These are phyloP conservation scores for Suricata suricatta DNA, from an alignment of 2,113 vertebrate genomes.

Conservation along the genomic window DNA sequence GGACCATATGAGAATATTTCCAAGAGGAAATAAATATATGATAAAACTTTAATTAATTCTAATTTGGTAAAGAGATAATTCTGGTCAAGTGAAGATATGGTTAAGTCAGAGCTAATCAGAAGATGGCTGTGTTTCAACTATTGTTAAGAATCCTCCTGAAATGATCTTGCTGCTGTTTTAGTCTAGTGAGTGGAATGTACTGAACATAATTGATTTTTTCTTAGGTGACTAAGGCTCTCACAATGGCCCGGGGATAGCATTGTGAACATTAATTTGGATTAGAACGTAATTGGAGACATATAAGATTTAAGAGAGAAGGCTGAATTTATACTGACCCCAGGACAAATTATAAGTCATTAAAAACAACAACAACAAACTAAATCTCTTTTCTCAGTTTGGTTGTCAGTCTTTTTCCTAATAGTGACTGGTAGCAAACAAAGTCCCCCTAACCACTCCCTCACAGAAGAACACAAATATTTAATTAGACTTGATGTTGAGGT, in stretches of 20 bases:
- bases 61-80: not conserved
- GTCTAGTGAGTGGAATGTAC: not conserved
- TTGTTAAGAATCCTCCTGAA: not conserved
- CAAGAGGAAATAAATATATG: not conserved
- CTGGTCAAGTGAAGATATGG: not conserved
- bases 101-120: not conserved
- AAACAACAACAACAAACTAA: not conserved
- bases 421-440: constrained; percentile 9
- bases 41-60: not conserved
- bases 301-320: not conserved
- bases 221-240: not conserved
- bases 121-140: not conserved
- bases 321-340: constrained; percentile 40
- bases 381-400: constrained; percentile 7
- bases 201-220: constrained; percentile 47
- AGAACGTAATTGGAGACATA: not conserved
- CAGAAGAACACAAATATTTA: constrained; percentile 3
- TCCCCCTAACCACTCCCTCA: not conserved
- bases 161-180: not conserved
- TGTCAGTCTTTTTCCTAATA: not conserved
- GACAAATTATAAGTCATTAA: constrained; percentile 14
- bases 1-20: not conserved
- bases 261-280: constrained; percentile 10
- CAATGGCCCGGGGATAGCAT: not conserved
- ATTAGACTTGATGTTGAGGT: constrained; percentile 22